Percentiles rank a stretch among this genome's conserved stretches.
phyloP scores from a whole-genome alignment of 2,797 vertebrate species.

The Hoplostethus mediterraneus region DNA sequence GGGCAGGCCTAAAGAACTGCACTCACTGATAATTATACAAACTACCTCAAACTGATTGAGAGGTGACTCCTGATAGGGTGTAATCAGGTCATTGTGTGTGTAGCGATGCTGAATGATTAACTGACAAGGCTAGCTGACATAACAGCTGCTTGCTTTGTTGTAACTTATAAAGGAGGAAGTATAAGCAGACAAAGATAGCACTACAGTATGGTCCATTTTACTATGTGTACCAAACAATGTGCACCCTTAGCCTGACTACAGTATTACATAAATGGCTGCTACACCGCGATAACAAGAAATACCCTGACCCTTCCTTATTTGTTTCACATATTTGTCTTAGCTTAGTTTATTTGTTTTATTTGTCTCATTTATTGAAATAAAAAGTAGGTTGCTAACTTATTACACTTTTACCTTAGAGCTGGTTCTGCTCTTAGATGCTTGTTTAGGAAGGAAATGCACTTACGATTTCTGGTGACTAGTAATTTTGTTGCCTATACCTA shows the following conservation, averaged over 20 bases:
- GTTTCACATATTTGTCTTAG: no score
- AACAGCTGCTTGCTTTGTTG: slow-evolving; percentile 10
- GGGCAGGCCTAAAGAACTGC: slow-evolving; percentile 46
- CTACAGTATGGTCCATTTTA: no score
- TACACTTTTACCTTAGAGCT: no score
- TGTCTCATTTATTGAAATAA: no score
- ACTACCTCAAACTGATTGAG: slow-evolving; percentile 51
- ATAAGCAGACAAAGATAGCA: neutral
- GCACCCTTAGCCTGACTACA: slow-evolving; percentile 4
- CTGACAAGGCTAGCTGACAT: slow-evolving; percentile 6
- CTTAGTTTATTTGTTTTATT: no score
- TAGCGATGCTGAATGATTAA: slow-evolving; percentile 8
- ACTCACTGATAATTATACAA: slow-evolving; percentile 53
- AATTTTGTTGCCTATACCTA: no score
- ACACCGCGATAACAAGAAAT: no score
- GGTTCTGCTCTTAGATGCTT: no score
- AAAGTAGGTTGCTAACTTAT: no score
- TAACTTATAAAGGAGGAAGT: slow-evolving; percentile 9
- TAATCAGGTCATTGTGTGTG: slow-evolving; percentile 34
- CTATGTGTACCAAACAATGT: neutral
- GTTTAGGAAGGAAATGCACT: no score
- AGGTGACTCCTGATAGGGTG: slow-evolving; percentile 40
- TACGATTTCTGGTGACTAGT: no score
- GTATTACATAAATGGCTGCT: neutral
- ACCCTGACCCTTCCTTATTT: no score